A percentile compares a stretch with the other conserved stretches of the same genome.
Evolutionary conservation across 2,888 invertebrate species (phyloP).

Genomic region (Odontocerum albicorne): DNA sequence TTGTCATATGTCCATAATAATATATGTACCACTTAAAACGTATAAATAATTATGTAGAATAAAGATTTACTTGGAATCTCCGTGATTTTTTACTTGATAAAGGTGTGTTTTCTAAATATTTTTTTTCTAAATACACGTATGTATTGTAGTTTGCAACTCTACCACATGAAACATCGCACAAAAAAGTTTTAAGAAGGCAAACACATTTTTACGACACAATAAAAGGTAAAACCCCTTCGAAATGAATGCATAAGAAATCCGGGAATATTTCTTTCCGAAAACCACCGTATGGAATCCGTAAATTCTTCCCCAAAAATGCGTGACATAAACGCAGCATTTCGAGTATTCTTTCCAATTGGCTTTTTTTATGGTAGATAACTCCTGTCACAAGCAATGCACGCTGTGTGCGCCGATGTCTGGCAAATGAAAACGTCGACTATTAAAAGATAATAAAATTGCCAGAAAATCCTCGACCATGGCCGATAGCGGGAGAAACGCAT

Average conservation of each 20-base stretch:
- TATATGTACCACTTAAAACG: too few species aligned
- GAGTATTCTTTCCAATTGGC: conserved; percentile 7
- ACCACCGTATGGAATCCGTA: conserved; percentile 7
- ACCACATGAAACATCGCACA: neutral
- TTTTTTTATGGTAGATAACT: too few species aligned
- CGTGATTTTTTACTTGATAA: too few species aligned
- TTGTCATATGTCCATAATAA: too few species aligned
- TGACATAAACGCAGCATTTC: conserved; percentile 10
- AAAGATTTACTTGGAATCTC: too few species aligned
- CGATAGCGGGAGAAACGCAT: conserved; percentile 7
- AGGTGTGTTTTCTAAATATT: too few species aligned
- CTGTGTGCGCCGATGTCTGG: conserved; percentile 17
- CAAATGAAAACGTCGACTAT: conserved; percentile 29
- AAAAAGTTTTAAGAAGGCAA: neutral
- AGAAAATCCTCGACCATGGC: conserved; percentile 1
- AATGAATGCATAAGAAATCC: too few species aligned
- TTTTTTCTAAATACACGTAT: too few species aligned
- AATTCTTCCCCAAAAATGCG: conserved; percentile 15
- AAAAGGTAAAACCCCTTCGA: too few species aligned
- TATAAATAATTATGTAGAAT: too few species aligned
- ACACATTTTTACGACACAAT: conserved; percentile 12
- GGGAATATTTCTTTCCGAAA: conserved; percentile 9
- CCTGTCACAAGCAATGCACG: conserved; percentile 18
- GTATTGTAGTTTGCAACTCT: too few species aligned
- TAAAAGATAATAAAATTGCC: conserved; percentile 28